Evolutionary conservation across 2,888 invertebrate species (phyloP).

Genomic region (Malacosoma neustria): DNA sequence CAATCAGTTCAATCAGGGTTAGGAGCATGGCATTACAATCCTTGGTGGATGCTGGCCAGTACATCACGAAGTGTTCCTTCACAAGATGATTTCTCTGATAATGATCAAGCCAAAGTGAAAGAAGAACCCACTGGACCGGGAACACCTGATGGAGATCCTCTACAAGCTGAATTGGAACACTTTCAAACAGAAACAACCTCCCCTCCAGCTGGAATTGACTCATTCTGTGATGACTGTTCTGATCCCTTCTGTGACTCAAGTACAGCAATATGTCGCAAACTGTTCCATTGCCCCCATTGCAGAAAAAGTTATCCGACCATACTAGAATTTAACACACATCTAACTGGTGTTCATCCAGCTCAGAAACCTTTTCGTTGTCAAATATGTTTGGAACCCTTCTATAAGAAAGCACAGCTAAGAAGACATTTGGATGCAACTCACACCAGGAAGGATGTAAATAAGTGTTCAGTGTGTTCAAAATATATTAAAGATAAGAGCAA

Average conservation of each 20-base stretch:
- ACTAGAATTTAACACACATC: slow-evolving; percentile 67
- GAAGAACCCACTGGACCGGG: slow-evolving; percentile 57
- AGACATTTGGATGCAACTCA: slow-evolving; percentile 68
- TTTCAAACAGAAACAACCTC: slow-evolving; percentile 47
- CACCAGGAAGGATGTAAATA: slow-evolving; percentile 70
- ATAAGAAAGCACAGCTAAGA: slow-evolving; percentile 66
- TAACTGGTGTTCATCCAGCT: slow-evolving; percentile 69
- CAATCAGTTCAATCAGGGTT: slow-evolving; percentile 52
- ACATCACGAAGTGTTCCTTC: slow-evolving; percentile 61
- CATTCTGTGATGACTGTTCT: slow-evolving; percentile 70
- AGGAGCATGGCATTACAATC: slow-evolving; percentile 69
- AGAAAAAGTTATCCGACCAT: slow-evolving; percentile 71
- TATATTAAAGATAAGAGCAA: slow-evolving; percentile 73
- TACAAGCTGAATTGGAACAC: slow-evolving; percentile 51
- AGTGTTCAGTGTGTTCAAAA: slow-evolving; percentile 71
- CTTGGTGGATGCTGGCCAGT: slow-evolving; percentile 72
- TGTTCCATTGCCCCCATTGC: slow-evolving; percentile 72
- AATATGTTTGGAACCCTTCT: slow-evolving; percentile 69
- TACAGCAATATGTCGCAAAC: slow-evolving; percentile 56
- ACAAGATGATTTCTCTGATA: slow-evolving; percentile 62
- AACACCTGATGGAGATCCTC: slow-evolving; percentile 57
- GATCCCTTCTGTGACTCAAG: slow-evolving; percentile 71
- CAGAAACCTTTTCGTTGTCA: slow-evolving; percentile 72
- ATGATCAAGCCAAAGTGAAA: slow-evolving; percentile 62
- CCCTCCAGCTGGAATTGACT: slow-evolving; percentile 59